Evolutionary conservation across 2,113 vertebrate genomes (phyloP).

Genomic region (Ciconia stormi): DNA sequence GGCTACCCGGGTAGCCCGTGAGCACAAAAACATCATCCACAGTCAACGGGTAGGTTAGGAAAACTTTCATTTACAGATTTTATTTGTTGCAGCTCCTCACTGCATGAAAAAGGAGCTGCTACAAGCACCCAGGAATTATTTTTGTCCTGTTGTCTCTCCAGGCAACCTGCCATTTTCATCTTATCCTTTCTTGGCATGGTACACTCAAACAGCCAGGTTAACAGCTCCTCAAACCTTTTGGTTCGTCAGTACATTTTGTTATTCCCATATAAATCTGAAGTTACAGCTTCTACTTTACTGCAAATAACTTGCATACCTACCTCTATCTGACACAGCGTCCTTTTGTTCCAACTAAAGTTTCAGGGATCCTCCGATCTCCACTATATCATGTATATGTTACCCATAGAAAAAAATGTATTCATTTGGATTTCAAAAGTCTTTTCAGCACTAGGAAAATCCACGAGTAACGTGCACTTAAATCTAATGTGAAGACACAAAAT

Average conservation of each 20-base stretch:
- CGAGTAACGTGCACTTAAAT: accelerated
- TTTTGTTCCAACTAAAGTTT: not conserved
- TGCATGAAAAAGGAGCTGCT: not conserved
- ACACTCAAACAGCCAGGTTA: not conserved
- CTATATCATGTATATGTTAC: not conserved
- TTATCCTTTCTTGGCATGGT: not conserved
- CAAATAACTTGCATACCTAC: not conserved
- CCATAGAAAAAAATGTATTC: not conserved
- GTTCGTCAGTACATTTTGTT: accelerated
- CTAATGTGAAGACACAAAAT: accelerated
- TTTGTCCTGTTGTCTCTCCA: not conserved
- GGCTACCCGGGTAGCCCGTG: constrained; percentile 92
- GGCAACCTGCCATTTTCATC: not conserved
- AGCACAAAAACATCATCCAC: constrained; percentile 96
- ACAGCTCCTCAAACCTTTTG: not conserved
- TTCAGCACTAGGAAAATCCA: not conserved
- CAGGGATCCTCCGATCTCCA: not conserved
- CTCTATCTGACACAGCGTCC: not conserved
- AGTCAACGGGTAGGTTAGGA: constrained; percentile 83
- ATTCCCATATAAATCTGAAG: not conserved
- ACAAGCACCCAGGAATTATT: accelerated
- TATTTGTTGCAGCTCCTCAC: not conserved
- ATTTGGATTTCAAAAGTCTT: not conserved
- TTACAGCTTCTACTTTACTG: not conserved
- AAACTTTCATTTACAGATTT: accelerated